phyloP scores from a whole-genome alignment of 2,888 invertebrate species.

The Ischnura elegans region DNA sequence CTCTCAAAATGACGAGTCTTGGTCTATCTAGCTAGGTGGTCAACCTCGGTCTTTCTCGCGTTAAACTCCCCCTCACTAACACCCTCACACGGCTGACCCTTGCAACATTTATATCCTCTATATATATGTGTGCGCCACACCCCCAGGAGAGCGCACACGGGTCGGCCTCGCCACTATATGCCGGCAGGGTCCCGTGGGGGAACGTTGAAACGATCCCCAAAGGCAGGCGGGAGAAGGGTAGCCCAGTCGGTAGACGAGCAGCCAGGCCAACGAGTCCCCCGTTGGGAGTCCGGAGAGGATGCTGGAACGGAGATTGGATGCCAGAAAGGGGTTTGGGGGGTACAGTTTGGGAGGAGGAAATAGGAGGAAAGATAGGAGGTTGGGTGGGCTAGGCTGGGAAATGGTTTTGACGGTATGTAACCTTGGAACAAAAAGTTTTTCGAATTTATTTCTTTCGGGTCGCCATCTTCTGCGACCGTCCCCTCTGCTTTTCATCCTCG shows the following conservation, averaged over 20 bases:
- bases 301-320: conserved; percentile 51
- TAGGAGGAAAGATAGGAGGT: not conserved
- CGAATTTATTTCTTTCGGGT: conserved; percentile 35
- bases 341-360: not conserved
- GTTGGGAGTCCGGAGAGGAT: not conserved
- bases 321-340: not conserved
- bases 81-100: not conserved
- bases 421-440: conserved; percentile 21
- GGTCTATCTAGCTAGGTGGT: too few species aligned
- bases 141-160: not conserved
- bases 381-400: not conserved
- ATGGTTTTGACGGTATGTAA: conserved; percentile 7
- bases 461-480: not conserved
- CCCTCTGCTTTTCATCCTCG: not conserved
- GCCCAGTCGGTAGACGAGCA: not conserved
- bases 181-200: conserved; percentile 11
- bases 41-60: too few species aligned
- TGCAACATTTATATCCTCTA: conserved; percentile 42
- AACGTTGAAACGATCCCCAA: conserved; percentile 46
- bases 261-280: not conserved
- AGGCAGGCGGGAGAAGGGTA: not conserved
- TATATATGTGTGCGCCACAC: not conserved
- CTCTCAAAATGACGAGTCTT: too few species aligned
- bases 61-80: not conserved
- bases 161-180: conserved; percentile 28